Conservation (phyloP, 1,140 invertebrate genomes). For the Zelostemma sp. region DNA sequence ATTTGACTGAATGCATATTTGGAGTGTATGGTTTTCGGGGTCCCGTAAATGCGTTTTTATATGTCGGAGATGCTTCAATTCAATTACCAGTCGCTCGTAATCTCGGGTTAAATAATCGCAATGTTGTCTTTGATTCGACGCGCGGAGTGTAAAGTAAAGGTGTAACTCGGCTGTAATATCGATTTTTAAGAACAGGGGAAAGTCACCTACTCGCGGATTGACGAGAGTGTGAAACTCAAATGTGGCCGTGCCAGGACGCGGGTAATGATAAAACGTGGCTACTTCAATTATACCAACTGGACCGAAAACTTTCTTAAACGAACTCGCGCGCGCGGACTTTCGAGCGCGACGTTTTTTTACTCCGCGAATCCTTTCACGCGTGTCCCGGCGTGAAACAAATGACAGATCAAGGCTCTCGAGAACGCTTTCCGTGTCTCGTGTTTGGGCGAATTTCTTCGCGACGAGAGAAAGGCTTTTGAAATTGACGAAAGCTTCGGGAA, state of each 20-base stretch:
- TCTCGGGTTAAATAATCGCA: not conserved
- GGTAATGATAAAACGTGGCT: constrained; percentile 35
- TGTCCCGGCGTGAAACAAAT: constrained; percentile 7
- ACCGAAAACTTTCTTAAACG: constrained; percentile 47
- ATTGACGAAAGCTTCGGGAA: too few species aligned
- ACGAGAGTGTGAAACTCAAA: constrained; percentile 31
- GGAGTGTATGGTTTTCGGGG: constrained; percentile 1
- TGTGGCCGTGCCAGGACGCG: constrained; percentile 23
- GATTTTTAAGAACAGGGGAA: constrained; percentile 20
- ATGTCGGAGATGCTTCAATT: not conserved
- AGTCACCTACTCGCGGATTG: constrained; percentile 25
- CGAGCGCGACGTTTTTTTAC: constrained; percentile 30
- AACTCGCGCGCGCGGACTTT: constrained; percentile 35
- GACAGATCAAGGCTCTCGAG: too few species aligned
- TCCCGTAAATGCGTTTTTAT: constrained; percentile 2
- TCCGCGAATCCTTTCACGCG: constrained; percentile 32
- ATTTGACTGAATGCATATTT: constrained; percentile 6
- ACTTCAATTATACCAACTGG: constrained; percentile 40
- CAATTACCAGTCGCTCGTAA: not conserved
- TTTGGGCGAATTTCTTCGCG: too few species aligned
- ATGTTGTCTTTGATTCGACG: not conserved
- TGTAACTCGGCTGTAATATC: too few species aligned
- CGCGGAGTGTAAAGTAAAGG: too few species aligned
- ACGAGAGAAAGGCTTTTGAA: too few species aligned
- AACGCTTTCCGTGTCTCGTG: too few species aligned